Percentiles rank a stretch among this genome's conserved stretches.
Conservation (phyloP, 2,888 invertebrate genomes). For the Drosophila pseudotakahashii region DNA sequence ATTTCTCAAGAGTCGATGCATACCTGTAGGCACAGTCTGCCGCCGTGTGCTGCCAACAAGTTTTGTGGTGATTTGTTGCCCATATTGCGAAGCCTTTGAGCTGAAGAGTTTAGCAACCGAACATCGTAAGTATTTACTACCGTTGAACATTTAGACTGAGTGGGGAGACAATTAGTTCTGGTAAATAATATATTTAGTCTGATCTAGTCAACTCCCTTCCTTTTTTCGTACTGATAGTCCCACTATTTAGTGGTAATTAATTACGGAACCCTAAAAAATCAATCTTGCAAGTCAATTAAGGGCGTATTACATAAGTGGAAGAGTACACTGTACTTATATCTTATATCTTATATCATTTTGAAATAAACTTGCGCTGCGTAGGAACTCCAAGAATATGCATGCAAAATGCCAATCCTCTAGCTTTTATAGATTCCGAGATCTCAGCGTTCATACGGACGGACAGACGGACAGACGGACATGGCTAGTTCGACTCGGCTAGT, state of each 20-base stretch:
- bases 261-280: constrained; percentile 14
- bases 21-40: constrained; percentile 15
- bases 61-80: constrained; percentile 28
- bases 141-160: constrained; percentile 47
- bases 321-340: too few relatives aligned
- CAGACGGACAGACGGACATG: too few relatives aligned
- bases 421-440: too few relatives aligned
- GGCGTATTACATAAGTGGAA: too few relatives aligned
- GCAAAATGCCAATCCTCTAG: too few relatives aligned
- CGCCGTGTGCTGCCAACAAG: constrained; percentile 19
- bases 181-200: constrained; percentile 65
- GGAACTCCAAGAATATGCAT: too few relatives aligned
- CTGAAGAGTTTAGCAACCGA: neutral
- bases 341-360: too few relatives aligned
- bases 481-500: too few relatives aligned
- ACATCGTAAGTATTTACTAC: neutral
- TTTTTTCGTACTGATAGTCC: neutral
- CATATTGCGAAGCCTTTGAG: neutral
- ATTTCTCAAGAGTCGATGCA: constrained; percentile 47
- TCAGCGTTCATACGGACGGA: too few relatives aligned
- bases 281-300: too few relatives aligned
- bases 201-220: constrained; percentile 13
- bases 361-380: too few relatives aligned
- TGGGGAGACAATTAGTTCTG: constrained; percentile 38
- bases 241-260: constrained; percentile 49